These are phyloP conservation scores for Seira sanloemensis DNA, from an alignment of 2,888 invertebrate species.

Conservation along the genomic window DNA sequence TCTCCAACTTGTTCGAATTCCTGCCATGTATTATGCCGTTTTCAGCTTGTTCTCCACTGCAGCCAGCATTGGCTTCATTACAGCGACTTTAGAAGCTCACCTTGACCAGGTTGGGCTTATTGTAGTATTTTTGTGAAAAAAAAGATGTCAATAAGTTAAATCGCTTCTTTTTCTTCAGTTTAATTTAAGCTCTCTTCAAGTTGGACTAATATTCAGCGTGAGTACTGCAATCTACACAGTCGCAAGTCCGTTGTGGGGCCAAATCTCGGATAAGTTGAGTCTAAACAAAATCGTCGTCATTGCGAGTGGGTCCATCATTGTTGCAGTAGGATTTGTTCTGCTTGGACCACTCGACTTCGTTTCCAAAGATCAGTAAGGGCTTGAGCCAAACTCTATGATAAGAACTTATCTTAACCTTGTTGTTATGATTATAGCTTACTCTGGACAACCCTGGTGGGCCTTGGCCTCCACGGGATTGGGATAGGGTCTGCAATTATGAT, in stretches of 20 bases:
- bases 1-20: slow-evolving; percentile 42
- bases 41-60: slow-evolving; percentile 62
- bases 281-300: slow-evolving; percentile 46
- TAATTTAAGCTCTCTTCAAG: slow-evolving; percentile 43
- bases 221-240: slow-evolving; percentile 63
- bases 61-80: slow-evolving; percentile 67
- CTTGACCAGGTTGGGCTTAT: slow-evolving; percentile 53
- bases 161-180: slow-evolving; percentile 45
- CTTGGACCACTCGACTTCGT: slow-evolving; percentile 66
- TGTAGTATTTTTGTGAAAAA: too few relatives aligned
- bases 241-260: slow-evolving; percentile 65
- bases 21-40: slow-evolving; percentile 46
- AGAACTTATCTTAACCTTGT: slow-evolving; percentile 3
- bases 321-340: slow-evolving; percentile 58
- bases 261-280: slow-evolving; percentile 51
- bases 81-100: slow-evolving; percentile 64
- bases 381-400: background rate
- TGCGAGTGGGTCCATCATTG: slow-evolving; percentile 48
- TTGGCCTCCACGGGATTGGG: slow-evolving; percentile 66
- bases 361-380: slow-evolving; percentile 50
- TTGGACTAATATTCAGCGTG: slow-evolving; percentile 58
- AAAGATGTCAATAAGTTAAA: too few relatives aligned
- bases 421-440: slow-evolving; percentile 49
- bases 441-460: slow-evolving; percentile 59
- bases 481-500: slow-evolving; percentile 67